These are phyloP conservation scores for Trididemnum clinides DNA, from an alignment of 23 tunicate genomes.

Conservation along the genomic window DNA sequence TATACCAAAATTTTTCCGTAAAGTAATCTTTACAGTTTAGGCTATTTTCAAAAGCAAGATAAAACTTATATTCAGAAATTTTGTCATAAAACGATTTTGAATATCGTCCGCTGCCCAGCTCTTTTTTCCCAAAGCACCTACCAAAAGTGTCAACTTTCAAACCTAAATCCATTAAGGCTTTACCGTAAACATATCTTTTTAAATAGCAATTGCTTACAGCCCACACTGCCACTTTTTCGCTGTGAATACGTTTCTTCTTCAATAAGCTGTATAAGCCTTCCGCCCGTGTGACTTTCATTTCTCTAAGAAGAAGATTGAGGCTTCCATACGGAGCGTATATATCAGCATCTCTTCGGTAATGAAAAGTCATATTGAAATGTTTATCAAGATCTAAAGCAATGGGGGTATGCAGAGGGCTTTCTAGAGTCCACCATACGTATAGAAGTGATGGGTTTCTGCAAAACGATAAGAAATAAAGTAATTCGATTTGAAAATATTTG, in stretches of 20 bases:
- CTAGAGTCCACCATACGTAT: conserved; percentile 53
- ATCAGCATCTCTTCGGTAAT: conserved; percentile 62
- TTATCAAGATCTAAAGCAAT: conserved; percentile 21
- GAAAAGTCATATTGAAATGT: conserved; percentile 58
- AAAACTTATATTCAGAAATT: conserved; percentile 50
- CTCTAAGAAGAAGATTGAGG: conserved; percentile 44
- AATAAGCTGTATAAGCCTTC: conserved; percentile 32
- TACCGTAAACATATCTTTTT: conserved; percentile 28
- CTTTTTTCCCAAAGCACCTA: conserved; percentile 36
- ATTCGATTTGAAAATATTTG: too few species aligned
- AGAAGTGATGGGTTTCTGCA: conserved; percentile 38
- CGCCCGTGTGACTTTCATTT: conserved; percentile 24
- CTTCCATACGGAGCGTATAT: conserved; percentile 80
- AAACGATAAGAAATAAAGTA: too few species aligned
- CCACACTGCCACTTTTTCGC: conserved; percentile 46
- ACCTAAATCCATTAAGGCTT: conserved; percentile 24
- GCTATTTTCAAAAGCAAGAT: conserved; percentile 71
- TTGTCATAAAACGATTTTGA: conserved; percentile 40
- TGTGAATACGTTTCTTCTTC: conserved; percentile 34
- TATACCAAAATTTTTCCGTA: conserved; percentile 79
- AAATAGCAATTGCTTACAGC: conserved; percentile 46
- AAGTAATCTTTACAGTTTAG: conserved; percentile 59
- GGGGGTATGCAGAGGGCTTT: conserved; percentile 51
- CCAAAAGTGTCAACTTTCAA: conserved; percentile 57
- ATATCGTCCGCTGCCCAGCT: conserved; percentile 49